phyloP scores from a whole-genome alignment of 2,888 invertebrate species.

The Chironomus riparius region DNA sequence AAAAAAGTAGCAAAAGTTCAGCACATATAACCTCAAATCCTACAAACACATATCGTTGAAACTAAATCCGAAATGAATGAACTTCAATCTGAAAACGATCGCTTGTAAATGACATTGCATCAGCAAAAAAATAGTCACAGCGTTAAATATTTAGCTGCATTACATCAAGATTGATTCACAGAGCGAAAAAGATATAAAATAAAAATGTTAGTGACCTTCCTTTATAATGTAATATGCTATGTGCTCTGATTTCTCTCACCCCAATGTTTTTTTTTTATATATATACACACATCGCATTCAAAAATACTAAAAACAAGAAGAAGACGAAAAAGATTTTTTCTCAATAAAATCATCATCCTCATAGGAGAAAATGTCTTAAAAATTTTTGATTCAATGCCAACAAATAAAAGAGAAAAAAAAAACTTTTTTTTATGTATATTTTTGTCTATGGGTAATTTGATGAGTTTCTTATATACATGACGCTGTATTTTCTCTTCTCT shows the following conservation, averaged over 20 bases:
- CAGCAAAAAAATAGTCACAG: background rate
- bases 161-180: background rate
- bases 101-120: background rate
- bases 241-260: background rate
- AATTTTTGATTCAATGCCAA: background rate
- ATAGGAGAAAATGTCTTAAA: background rate
- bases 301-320: too few relatives aligned
- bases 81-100: background rate
- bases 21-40: too few relatives aligned
- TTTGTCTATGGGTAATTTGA: background rate
- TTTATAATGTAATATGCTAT: background rate
- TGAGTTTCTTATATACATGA: background rate
- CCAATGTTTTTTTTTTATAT: too few relatives aligned
- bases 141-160: background rate
- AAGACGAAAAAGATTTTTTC: background rate
- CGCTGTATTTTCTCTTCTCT: too few relatives aligned
- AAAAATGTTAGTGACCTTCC: conserved; percentile 23
- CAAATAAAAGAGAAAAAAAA: background rate
- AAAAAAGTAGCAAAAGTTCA: too few relatives aligned
- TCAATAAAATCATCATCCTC: background rate
- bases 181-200: background rate
- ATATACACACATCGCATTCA: too few relatives aligned
- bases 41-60: background rate
- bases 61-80: background rate
- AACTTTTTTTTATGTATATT: background rate